These are phyloP conservation scores for Podarcis cretensis DNA, from an alignment of 2,113 vertebrate genomes.

Conservation along the genomic window DNA sequence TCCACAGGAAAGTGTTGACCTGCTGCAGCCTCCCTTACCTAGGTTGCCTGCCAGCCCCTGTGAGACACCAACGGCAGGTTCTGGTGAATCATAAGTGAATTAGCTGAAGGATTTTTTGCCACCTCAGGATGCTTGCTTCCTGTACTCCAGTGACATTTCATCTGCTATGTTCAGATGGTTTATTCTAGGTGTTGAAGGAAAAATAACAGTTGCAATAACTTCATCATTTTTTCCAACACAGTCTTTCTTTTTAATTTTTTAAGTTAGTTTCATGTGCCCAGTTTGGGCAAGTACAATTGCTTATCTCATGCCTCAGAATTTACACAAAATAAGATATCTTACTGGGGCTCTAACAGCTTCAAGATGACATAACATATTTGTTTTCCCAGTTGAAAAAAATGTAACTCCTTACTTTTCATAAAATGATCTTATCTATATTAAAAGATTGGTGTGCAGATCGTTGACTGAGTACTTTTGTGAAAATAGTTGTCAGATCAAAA, in stretches of 20 bases:
- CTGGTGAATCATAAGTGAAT: too few relatives aligned
- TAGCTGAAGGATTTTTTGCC: too few relatives aligned
- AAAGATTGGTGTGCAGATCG: slow-evolving; percentile 48
- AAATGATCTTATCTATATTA: slow-evolving; percentile 15
- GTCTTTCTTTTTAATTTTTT: neutral
- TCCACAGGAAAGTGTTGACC: too few relatives aligned
- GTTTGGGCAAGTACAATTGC: neutral
- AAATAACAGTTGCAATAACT: neutral
- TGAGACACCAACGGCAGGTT: too few relatives aligned
- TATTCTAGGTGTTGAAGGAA: too few relatives aligned
- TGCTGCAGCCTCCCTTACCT: too few relatives aligned
- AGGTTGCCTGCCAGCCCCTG: too few relatives aligned
- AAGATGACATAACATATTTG: slow-evolving; percentile 2
- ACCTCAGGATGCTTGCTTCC: too few relatives aligned
- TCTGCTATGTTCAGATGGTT: too few relatives aligned
- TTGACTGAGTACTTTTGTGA: neutral
- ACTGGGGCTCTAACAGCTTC: neutral
- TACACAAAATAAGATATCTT: too few relatives aligned
- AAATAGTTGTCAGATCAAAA: neutral
- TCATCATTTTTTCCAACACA: neutral
- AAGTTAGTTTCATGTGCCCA: neutral
- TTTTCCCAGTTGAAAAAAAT: neutral
- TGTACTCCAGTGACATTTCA: too few relatives aligned
- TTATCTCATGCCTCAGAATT: neutral
- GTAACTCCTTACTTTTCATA: neutral